Base-by-base conservation (phyloP, 2,113 vertebrate species). In the Notiomystis cincta region DNA sequence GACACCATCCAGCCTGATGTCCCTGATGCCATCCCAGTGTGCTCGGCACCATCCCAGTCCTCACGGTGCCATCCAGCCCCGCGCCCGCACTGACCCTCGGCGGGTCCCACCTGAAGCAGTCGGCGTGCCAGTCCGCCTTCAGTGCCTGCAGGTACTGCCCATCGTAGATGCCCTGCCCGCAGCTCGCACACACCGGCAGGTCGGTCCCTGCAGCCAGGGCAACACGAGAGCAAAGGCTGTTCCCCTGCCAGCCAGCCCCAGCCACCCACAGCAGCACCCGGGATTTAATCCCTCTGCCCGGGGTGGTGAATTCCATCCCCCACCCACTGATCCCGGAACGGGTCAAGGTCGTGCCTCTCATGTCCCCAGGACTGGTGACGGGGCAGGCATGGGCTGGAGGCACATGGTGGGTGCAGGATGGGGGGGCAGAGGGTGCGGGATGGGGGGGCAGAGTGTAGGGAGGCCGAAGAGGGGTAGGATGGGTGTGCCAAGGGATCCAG, bases 131-230 rank as follows among this genome's bases (percentile, higher is more conserved):
- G 98, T 99, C 99, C 3, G 97, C 97, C 65, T 96, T 98, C 96
- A 99, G 98, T 10, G 99, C 99, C 98, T 99, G 99, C 89, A 99
- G 98, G 96, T 99, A 99, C 97, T 99, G 99, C 83, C 99, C 99
- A 21, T 99, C 99, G 57, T 98, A 99, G 98, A 99, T 99, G 96
- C 97, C 98, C 95, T 98, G 98, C 97, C 98, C 97, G 31, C 99
- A 99, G 96, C 99, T 99, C 6, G 99, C 98, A 97, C 99, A 99
- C 96, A 99, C 95, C 23, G 99, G 99, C 98, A 99, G 98, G 90
- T 98, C 97, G 54, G 13, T 92, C 71, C 95, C 96, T 95, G 67
- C 8, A 4, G 6, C 13, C 44, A 15, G 15, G 14, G n/a, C 38
- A 14, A 82, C 62, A 72, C 9, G 2, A 50, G 25, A 24, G 54